Evolutionary conservation across 1,140 invertebrate genomes (phyloP).

Genomic region (Acromyrmex charruanus): DNA sequence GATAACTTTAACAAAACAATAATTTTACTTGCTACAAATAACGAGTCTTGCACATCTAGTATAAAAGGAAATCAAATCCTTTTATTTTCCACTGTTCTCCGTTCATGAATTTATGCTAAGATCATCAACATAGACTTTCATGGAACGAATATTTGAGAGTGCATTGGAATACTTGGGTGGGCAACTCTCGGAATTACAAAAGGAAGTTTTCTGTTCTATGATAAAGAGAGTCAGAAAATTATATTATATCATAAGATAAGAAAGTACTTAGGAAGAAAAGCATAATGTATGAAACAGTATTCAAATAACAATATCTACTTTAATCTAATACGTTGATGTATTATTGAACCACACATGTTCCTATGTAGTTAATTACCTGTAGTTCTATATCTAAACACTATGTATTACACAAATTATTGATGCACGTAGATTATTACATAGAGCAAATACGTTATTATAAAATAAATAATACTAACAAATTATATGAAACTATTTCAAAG

Average conservation of each 20-base stretch:
- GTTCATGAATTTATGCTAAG: slow-evolving; percentile 29
- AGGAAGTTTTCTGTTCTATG: neutral
- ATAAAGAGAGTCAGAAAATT: slow-evolving; percentile 7
- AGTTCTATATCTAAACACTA: neutral
- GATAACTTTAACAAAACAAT: slow-evolving; percentile 49
- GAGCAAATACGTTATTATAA: neutral
- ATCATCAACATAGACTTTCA: slow-evolving; percentile 5
- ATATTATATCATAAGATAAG: neutral
- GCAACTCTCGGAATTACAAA: neutral
- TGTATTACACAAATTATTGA: neutral
- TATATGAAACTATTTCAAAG: neutral
- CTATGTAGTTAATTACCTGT: neutral
- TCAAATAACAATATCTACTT: slow-evolving; percentile 20
- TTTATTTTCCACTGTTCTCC: slow-evolving; percentile 2
- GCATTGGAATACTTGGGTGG: neutral
- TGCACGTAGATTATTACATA: neutral
- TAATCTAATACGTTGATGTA: neutral
- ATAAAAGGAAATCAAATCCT: slow-evolving; percentile 58
- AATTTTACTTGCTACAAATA: slow-evolving; percentile 38
- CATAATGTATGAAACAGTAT: neutral
- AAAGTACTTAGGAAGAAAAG: neutral
- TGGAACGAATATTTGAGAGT: slow-evolving; percentile 3
- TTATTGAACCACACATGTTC: neutral
- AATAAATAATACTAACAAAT: neutral
- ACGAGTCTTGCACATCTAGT: slow-evolving; percentile 43